Evolutionary conservation across 30 jellyfish, hydroid and myxozoan genomes (phyloP).

Genomic region (Rhopilema esculentum): DNA sequence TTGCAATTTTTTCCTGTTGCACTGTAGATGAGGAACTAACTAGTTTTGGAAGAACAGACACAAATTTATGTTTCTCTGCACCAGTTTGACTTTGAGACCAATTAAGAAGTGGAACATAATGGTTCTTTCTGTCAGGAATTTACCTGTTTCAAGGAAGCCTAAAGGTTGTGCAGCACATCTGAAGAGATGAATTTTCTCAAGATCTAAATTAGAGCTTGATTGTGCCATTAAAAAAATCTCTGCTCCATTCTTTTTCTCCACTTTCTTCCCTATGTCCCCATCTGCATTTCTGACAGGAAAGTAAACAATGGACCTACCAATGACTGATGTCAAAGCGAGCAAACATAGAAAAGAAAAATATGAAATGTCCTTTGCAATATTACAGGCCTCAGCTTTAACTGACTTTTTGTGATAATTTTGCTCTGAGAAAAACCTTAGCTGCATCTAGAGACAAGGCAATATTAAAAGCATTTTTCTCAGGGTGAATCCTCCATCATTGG

Average conservation of each 20-base stretch:
- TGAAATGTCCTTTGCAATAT: slow-evolving; percentile 1
- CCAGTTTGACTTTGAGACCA: no score
- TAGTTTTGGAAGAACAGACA: no score
- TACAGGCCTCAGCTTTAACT: slow-evolving; percentile 4
- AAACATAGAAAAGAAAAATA: background rate
- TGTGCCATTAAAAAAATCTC: slow-evolving; percentile 13
- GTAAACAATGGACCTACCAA: slow-evolving; percentile 12
- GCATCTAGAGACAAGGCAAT: background rate
- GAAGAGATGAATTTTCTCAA: background rate
- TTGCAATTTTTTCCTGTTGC: no score
- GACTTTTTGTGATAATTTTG: background rate
- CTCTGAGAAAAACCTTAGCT: background rate
- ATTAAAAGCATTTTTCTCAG: background rate
- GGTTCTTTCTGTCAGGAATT: slow-evolving; percentile 11
- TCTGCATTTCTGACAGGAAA: background rate
- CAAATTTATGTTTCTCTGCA: no score
- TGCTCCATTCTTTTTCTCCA: background rate
- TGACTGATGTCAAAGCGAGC: background rate
- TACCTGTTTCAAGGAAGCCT: background rate
- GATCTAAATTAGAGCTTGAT: background rate
- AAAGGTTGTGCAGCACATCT: slow-evolving; percentile 12
- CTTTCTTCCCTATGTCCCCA: background rate
- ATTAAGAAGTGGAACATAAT: slow-evolving; percentile 1
- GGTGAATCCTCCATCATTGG: slow-evolving; percentile 2
- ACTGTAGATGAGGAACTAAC: no score